Conservation (phyloP, 1,140 invertebrate species). For the Aphaenogaster floridana region DNA sequence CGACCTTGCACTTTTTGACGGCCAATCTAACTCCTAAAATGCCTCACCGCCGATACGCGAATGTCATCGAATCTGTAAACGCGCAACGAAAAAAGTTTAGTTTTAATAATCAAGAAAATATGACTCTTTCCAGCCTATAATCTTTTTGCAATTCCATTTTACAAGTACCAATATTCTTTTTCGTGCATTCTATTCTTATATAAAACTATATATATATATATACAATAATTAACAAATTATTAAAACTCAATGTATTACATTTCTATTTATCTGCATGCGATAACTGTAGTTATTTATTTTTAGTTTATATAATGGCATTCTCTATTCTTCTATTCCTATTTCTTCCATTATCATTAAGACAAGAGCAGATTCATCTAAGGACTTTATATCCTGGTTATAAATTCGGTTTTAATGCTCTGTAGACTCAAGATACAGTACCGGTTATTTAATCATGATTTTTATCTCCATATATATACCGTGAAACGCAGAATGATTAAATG, state of each 20-base stretch:
- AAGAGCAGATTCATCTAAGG: background rate
- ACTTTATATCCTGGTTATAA: background rate
- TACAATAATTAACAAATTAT: background rate
- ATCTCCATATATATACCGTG: background rate
- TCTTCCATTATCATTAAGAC: background rate
- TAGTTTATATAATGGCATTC: background rate
- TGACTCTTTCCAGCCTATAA: background rate
- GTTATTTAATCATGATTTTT: conserved; percentile 4
- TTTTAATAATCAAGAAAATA: background rate
- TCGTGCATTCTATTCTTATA: background rate
- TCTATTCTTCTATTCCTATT: background rate
- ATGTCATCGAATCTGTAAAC: background rate
- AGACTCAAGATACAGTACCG: background rate
- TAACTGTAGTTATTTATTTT: background rate
- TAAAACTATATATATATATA: background rate
- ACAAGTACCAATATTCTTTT: background rate
- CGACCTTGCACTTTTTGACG: conserved; percentile 72
- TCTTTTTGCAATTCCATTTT: background rate
- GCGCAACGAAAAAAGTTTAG: background rate
- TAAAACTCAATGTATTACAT: background rate
- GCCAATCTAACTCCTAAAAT: conserved; percentile 23
- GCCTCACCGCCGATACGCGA: background rate
- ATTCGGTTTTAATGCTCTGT: background rate
- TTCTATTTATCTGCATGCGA: background rate
- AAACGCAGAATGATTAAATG: conserved; percentile 18